Conservation (phyloP, 2,888 invertebrate species). For the Cosmia pyralina region DNA sequence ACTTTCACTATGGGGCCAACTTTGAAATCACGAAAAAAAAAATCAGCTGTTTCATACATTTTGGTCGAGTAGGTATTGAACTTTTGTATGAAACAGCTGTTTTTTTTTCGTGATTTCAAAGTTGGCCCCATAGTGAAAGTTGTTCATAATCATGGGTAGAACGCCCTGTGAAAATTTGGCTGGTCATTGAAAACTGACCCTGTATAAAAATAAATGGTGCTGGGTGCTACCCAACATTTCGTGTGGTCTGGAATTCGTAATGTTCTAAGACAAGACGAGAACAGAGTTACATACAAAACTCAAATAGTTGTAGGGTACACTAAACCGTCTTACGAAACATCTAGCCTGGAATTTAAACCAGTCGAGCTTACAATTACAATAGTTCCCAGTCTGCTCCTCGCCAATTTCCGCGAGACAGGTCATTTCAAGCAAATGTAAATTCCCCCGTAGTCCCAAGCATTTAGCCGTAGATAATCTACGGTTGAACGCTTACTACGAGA, state of each 20-base stretch:
- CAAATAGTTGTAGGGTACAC: conserved; percentile 15
- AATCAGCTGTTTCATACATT: too few relatives aligned
- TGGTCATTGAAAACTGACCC: too few relatives aligned
- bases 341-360: conserved; percentile 20
- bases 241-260: background rate
- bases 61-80: too few relatives aligned
- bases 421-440: conserved; percentile 59
- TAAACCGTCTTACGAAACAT: conserved; percentile 24
- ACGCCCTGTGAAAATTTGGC: too few relatives aligned
- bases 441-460: conserved; percentile 38
- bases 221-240: background rate
- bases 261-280: background rate
- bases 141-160: too few relatives aligned
- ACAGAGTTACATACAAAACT: background rate
- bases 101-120: too few relatives aligned
- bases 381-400: conserved; percentile 28
- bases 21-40: too few relatives aligned
- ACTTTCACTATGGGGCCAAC: too few relatives aligned
- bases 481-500: conserved; percentile 41
- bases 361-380: conserved; percentile 44
- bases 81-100: too few relatives aligned
- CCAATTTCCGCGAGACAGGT: conserved; percentile 53
- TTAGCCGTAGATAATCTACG: conserved; percentile 55
- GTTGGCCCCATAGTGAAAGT: too few relatives aligned
- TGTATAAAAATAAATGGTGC: background rate